phyloP scores from a whole-genome alignment of 1,140 invertebrate genomes.

The Dinoponera quadriceps region DNA sequence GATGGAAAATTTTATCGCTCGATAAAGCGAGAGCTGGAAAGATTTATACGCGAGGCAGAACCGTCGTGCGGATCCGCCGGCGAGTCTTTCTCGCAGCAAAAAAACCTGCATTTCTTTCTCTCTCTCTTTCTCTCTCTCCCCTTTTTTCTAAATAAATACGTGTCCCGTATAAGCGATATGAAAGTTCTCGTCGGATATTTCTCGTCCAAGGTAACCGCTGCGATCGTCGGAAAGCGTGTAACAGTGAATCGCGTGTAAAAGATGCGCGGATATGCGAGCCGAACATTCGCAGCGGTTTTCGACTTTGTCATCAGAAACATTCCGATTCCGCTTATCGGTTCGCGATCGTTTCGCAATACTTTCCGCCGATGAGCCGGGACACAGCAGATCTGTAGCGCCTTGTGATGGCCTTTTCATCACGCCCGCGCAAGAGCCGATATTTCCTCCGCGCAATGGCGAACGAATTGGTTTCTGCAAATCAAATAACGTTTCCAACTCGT shows the following conservation, averaged over 20 bases:
- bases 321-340: not conserved
- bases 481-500: conserved; percentile 26
- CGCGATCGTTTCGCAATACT: conserved; percentile 12
- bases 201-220: no score
- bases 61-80: not conserved
- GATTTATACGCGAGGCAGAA: not conserved
- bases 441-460: conserved; percentile 28
- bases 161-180: not conserved
- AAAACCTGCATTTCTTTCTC: not conserved
- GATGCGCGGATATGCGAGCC: not conserved
- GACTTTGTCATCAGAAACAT: not conserved
- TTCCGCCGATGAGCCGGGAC: not conserved
- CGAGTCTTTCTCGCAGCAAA: not conserved
- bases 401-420: conserved; percentile 40
- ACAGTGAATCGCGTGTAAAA: not conserved
- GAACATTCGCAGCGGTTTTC: not conserved
- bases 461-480: conserved; percentile 43
- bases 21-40: not conserved
- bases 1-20: conserved; percentile 15
- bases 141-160: not conserved
- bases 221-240: not conserved
- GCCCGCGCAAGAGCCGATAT: not conserved
- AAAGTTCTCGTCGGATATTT: no score
- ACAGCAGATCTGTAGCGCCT: not conserved
- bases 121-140: no score